Percentiles rank a stretch among this genome's conserved stretches.
phyloP scores from a whole-genome alignment of 2,888 invertebrate species.

The Aplocera efformata region DNA sequence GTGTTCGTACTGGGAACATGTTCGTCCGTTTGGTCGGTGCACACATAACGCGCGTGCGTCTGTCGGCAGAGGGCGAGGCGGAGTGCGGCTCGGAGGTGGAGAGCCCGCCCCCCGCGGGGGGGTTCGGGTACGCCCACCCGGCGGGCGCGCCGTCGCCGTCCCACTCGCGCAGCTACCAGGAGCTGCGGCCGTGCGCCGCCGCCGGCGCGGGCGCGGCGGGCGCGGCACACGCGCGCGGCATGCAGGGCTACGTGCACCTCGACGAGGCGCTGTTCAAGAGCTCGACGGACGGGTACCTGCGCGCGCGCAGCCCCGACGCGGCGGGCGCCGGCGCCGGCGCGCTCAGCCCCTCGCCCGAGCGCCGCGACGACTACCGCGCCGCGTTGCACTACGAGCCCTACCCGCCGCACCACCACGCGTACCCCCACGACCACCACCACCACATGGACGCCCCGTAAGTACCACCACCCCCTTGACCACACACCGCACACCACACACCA shows the following conservation, averaged over 20 bases:
- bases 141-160: slow-evolving; percentile 48
- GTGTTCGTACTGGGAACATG: no score
- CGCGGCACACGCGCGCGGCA: slow-evolving; percentile 66
- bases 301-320: slow-evolving; percentile 52
- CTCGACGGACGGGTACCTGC: slow-evolving; percentile 19
- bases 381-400: slow-evolving; percentile 60
- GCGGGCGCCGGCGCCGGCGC: slow-evolving; percentile 51
- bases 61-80: slow-evolving; percentile 60
- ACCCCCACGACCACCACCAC: slow-evolving; percentile 47
- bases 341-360: slow-evolving; percentile 56
- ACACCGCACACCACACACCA: not conserved
- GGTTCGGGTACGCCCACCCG: slow-evolving; percentile 61
- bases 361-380: slow-evolving; percentile 58
- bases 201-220: slow-evolving; percentile 39
- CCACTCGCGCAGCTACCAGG: slow-evolving; percentile 73
- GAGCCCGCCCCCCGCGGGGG: slow-evolving; percentile 41
- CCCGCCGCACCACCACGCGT: slow-evolving; percentile 62
- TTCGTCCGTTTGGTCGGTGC: no score
- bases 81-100: slow-evolving; percentile 49
- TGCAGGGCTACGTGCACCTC: slow-evolving; percentile 69
- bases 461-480: not conserved
- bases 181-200: slow-evolving; percentile 66
- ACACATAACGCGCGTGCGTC: no score
- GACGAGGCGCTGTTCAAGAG: slow-evolving; percentile 56
- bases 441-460: slow-evolving; percentile 60